These are phyloP conservation scores for Ischnus inquisitorius DNA, from an alignment of 2,888 invertebrate genomes.

Conservation along the genomic window DNA sequence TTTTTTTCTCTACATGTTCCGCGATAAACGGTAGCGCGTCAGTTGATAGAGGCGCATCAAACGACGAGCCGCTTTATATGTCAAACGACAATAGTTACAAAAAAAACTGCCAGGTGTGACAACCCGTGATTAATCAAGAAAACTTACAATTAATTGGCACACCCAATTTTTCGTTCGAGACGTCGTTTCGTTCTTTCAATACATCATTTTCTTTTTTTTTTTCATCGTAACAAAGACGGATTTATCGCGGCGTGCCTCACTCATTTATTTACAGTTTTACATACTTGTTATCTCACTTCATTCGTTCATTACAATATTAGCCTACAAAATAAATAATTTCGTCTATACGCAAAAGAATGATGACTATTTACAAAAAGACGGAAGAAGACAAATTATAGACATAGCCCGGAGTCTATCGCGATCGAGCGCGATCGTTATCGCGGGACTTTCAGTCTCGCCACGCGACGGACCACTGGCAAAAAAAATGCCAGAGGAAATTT, in stretches of 20 bases:
- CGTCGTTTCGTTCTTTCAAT: no score
- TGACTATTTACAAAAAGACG: constrained; percentile 75
- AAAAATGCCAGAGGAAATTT: background rate
- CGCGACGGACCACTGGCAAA: no score
- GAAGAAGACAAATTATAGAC: constrained; percentile 11
- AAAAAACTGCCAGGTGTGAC: background rate
- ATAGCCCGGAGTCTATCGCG: background rate
- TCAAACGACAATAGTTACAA: no score
- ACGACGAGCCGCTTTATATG: no score
- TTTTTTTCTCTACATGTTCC: no score
- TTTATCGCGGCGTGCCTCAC: background rate
- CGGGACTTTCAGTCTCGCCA: background rate
- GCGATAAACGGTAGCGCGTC: no score
- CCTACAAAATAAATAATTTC: constrained; percentile 72
- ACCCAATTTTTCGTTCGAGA: no score
- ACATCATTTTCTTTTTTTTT: no score
- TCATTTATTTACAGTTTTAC: constrained; percentile 66
- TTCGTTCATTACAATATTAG: constrained; percentile 71
- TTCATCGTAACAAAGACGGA: background rate
- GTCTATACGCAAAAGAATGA: constrained; percentile 44
- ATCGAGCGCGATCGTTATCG: background rate
- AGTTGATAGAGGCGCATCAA: no score
- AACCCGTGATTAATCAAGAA: background rate
- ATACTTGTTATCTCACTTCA: constrained; percentile 25
- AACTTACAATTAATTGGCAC: background rate